A percentile compares a stretch with the other conserved stretches of the same genome.
These are phyloP conservation scores for Chalcis sispes DNA, from an alignment of 2,888 invertebrate genomes.

Conservation along the genomic window DNA sequence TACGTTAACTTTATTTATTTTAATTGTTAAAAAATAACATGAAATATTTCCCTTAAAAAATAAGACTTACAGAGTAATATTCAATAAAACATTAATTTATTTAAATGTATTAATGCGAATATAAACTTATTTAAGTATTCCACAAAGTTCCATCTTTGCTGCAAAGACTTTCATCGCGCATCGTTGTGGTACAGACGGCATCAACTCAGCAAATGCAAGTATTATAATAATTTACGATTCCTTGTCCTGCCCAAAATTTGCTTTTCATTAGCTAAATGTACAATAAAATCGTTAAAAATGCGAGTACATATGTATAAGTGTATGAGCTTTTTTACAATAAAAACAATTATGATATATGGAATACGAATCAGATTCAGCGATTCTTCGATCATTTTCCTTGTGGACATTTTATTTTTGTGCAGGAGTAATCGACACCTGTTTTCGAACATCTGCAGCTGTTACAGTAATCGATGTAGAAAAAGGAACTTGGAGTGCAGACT, in stretches of 20 bases:
- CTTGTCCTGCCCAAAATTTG: conserved; percentile 72
- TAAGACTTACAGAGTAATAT: too few relatives aligned
- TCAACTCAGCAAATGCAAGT: conserved; percentile 77
- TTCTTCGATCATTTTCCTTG: too few relatives aligned
- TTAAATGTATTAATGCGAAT: too few relatives aligned
- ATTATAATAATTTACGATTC: conserved; percentile 78
- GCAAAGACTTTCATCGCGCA: conserved; percentile 50
- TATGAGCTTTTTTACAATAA: too few relatives aligned
- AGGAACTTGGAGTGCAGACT: conserved; percentile 23
- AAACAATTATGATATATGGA: too few relatives aligned
- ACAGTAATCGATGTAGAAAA: conserved; percentile 67
- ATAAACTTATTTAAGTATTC: not conserved
- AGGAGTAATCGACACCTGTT: conserved; percentile 64
- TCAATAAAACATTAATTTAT: too few relatives aligned
- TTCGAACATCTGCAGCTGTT: conserved; percentile 78
- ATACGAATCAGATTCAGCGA: too few relatives aligned
- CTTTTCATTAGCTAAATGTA: not conserved
- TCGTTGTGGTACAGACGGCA: conserved; percentile 55
- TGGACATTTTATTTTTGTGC: conserved; percentile 56
- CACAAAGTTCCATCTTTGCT: conserved; percentile 36
- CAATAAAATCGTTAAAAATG: too few relatives aligned
- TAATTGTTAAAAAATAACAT: too few relatives aligned
- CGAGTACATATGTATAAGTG: too few relatives aligned
- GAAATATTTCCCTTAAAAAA: too few relatives aligned
- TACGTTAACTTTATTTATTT: too few relatives aligned